Evolutionary conservation across 1,140 invertebrate species (phyloP).

Genomic region (Drosophila sulfurigaster): DNA sequence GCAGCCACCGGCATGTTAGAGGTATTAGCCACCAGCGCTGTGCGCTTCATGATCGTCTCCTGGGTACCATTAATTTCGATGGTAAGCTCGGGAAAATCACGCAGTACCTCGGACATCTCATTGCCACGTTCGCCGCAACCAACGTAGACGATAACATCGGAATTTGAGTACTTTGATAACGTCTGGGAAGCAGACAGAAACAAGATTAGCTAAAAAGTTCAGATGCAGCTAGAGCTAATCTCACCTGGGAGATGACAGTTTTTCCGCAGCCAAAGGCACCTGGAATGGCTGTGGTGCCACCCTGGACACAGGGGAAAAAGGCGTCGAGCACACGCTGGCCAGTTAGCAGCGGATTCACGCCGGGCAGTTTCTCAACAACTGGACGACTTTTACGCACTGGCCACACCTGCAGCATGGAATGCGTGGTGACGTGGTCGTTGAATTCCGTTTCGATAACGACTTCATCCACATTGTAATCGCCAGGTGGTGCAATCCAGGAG

Average conservation of each 20-base stretch:
- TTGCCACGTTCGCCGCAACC: constrained; percentile 99
- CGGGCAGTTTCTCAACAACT: constrained; percentile 97
- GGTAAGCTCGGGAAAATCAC: constrained; percentile 99
- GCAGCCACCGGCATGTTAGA: constrained; percentile 99
- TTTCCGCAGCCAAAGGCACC: constrained; percentile 93
- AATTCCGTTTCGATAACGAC: constrained; percentile 98
- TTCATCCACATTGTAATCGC: constrained; percentile 97
- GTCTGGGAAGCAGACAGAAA: constrained; percentile 88
- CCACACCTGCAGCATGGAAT: constrained; percentile 97
- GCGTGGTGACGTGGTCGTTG: constrained; percentile 95
- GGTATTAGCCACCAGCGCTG: constrained; percentile 99
- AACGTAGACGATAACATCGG: constrained; percentile 99
- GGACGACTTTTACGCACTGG: constrained; percentile 98
- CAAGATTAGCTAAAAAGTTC: constrained; percentile 65
- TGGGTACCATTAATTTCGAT: constrained; percentile 98
- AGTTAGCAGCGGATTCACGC: constrained; percentile 98
- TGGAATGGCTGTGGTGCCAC: constrained; percentile 99
- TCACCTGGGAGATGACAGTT: constrained; percentile 87
- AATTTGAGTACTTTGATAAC: constrained; percentile 99
- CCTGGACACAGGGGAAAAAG: constrained; percentile 99
- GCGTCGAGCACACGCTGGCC: constrained; percentile 99
- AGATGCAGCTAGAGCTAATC: neutral
- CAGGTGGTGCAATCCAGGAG: constrained; percentile 95
- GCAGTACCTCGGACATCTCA: constrained; percentile 95
- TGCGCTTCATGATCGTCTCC: constrained; percentile 99